Base-by-base conservation (phyloP, 1,140 invertebrate genomes). In the Asobara japonica region DNA sequence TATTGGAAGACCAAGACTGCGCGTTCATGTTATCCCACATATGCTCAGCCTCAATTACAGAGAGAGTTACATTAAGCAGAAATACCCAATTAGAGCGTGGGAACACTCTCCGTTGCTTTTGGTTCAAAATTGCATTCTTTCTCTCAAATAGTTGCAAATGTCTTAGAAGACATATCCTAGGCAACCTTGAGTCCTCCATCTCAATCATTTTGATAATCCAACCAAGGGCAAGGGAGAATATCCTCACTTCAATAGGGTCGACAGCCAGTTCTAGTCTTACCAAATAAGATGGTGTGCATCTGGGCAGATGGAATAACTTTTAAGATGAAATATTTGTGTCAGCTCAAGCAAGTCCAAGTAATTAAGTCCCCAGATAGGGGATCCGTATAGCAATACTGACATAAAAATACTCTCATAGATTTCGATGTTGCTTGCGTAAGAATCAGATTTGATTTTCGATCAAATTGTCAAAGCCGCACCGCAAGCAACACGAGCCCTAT, bases 241-340 rank as follows among this genome's bases (percentile, higher is more conserved):
- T n/a, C 41, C n/a, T 45, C 8, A 45, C 8, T 45, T 45, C 41
- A 45, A 6, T 45, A 3, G 41, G 41, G 41, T 6, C 41, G 3
- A 45, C 8, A 3, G 8, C 5, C 3, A 16, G 8, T 45, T 45
- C 41, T 1, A 29, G 51, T 51, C 36, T 31, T 31, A 45, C 8
- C 41, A 45, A 16, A 45, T 45, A 45, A 16, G 6, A 3, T 3
- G 41, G 41, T n/a, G 41, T 45, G n/a, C 8, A 36, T 22, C 11
- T 48, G 36, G 73, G 64, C 2, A 74, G 29, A 10, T 13, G 29
- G 11, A 74, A 64, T 6, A 71, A 10, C 18, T 18, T 36, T 74
- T 74, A 29, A 74, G 67, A 51, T 67, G 71, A n/a, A 68, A 36
- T 0, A 62, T 11, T 38, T 74, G 68, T n/a, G 31, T 51, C 30